Evolutionary conservation across 53 echinoderm and acorn worm species (phyloP), one percentile per base, ranked within the genome.

Genomic region (Luidia sarsii): DNA sequence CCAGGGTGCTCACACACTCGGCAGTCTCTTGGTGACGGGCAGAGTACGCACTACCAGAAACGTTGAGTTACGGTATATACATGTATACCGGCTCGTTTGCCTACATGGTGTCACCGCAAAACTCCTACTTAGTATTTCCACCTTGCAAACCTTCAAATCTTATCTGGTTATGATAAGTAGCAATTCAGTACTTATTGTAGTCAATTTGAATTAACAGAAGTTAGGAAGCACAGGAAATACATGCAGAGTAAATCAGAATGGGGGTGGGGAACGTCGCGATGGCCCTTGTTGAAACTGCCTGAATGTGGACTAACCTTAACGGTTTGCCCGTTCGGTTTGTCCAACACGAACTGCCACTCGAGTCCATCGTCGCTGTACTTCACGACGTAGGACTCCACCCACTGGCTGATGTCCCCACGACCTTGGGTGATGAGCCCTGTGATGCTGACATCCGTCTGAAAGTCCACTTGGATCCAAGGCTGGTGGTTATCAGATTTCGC

Each of bases 321-420:
- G 7, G 38, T 60, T 9, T 2, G n/a, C 2, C 41, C 64, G 15
- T 31, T 46, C 61, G 4, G 70, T n/a, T n/a, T 16, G 36, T n/a
- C 49, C n/a, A 3, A 18, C 29, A 73, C 34, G 19, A 50, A 33
- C 11, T 35, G 49, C 57, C 68, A 84, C n/a, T 49, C 37, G 15
- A 1, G 6, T 28, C 73, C 84, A 37, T 73, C 63, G 50, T 16
- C 9, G 52, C 84, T 84, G 51, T 72, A 48, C 18, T 50, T 39
- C 29, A 84, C 84, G 23, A 23, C 64, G 51, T 64, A 84, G 1
- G 9, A 20, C 27, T 57, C 64, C 24, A 84, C 73, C 34, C 62
- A 71, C 53, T 83, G 83, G n/a, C 73, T 49, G 72, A 73, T 3
- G 84, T 84, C 38, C 72, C 68, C 64, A 84, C 25, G 9, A 72